A percentile compares a stretch with the other conserved stretches of the same genome.
Evolutionary conservation across 2,797 vertebrate genomes (phyloP).

Genomic region (Crypturellus tataupa): DNA sequence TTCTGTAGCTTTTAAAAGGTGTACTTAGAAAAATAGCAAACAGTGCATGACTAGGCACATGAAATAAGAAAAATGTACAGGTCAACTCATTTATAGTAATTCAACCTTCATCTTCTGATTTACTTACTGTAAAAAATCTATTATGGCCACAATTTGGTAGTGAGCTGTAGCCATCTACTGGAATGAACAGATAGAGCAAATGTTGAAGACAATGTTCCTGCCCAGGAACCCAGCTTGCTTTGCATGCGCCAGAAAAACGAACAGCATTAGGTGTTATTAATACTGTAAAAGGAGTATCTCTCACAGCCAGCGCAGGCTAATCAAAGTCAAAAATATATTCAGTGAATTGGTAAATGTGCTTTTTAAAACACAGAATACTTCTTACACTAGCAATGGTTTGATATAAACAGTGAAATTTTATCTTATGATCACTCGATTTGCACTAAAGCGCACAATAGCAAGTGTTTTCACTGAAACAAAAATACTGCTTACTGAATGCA

Average conservation of each 20-base stretch:
- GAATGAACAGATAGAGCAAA: slow-evolving; percentile 84
- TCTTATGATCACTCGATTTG: not conserved
- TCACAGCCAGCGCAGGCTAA: slow-evolving; percentile 13
- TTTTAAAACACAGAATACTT: not conserved
- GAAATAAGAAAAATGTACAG: slow-evolving; percentile 83
- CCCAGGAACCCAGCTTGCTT: slow-evolving; percentile 65
- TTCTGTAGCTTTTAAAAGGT: slow-evolving; percentile 60
- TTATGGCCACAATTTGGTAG: slow-evolving; percentile 81
- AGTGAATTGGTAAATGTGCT: not conserved
- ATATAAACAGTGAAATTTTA: not conserved
- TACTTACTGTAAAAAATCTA: slow-evolving; percentile 84
- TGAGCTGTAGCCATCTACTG: slow-evolving; percentile 92
- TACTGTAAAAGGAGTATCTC: slow-evolving; percentile 52
- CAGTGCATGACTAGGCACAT: slow-evolving; percentile 78
- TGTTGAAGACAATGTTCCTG: slow-evolving; percentile 65
- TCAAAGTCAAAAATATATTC: slow-evolving; percentile 36
- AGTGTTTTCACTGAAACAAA: slow-evolving; percentile 8
- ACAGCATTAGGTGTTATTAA: slow-evolving; percentile 42
- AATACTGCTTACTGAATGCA: not conserved
- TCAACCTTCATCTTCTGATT: slow-evolving; percentile 84
- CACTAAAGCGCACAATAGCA: not conserved
- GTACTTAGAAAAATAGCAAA: slow-evolving; percentile 69
- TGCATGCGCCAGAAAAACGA: slow-evolving; percentile 68
- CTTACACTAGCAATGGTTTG: not conserved
- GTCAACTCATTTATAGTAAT: slow-evolving; percentile 85